Base-by-base conservation (phyloP, 2,113 vertebrate species). In the Bostrychus sinensis region DNA sequence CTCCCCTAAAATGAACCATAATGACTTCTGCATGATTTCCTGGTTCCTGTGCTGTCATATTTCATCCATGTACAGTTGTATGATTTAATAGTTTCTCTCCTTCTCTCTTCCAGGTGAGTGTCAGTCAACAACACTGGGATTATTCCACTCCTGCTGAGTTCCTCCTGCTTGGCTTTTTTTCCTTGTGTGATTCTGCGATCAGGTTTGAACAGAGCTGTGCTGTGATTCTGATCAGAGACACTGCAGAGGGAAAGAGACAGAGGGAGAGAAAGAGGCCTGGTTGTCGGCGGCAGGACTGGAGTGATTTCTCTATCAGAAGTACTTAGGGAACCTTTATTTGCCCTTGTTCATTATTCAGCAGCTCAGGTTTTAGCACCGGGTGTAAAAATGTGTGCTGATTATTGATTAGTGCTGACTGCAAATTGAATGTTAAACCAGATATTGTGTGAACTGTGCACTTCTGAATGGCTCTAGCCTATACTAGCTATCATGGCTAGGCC, bases 81-180 rank as follows among this genome's bases (percentile, higher is more conserved):
- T 75, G 39, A 78, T 80, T 73, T 73, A 73, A 72, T 57, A n/a
- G 70, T 42, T 28, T 75, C 64, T 57, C 41, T 75, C 61, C 64
- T 63, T 34, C 19, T 76, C 63, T 83, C 77, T 70, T 82, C 23
- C 48, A 90, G 89, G 89, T 90, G 81, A 89, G 89, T 88, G 83
- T 87, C 86, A 77, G 59, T 77, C 71, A 75, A 62, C 85, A 70
- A 16, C 42, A 1, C 61, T 73, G 62, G 84, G 84, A 85, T 74
- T 80, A 78, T 83, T 82, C 57, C 71, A 55, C 71, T 36, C 81
- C 58, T 7, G 64, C 80, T 51, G 76, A 53, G 75, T 23, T 72
- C 58, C 73, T 7, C 51, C 70, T 60, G 14, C 71, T 1, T 62
- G 73, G 65, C 66, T 51, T 69, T 64, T 70, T 70, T n/a, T n/a